phyloP scores from a whole-genome alignment of 2,888 invertebrate species.

The Bhutanitis thaidina region DNA sequence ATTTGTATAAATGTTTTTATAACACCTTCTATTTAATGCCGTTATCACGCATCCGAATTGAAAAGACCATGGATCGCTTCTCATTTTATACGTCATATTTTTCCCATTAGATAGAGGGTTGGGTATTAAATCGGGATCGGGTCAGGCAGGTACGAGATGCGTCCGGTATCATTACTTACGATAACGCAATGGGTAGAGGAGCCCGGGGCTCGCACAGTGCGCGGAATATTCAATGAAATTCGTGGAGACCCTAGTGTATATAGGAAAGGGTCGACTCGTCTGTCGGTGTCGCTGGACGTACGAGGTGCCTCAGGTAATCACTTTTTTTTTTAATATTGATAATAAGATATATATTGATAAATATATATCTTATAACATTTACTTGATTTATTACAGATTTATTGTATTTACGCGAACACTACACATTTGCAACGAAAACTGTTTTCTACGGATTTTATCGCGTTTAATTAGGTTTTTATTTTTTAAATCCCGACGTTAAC shows the following conservation, averaged over 20 bases:
- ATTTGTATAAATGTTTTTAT: too few species aligned
- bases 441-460: too few species aligned
- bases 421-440: too few species aligned
- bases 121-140: slow-evolving; percentile 1
- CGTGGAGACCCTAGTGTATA: slow-evolving; percentile 7
- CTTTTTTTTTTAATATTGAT: not conserved
- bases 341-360: not conserved
- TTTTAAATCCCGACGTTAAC: too few species aligned
- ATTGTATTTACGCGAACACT: too few species aligned
- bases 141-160: not conserved
- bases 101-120: slow-evolving; percentile 12
- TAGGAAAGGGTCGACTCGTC: not conserved
- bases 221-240: slow-evolving; percentile 7
- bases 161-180: not conserved
- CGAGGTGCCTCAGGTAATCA: not conserved
- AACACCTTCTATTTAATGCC: too few species aligned
- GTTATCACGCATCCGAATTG: too few species aligned
- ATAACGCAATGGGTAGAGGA: not conserved
- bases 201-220: slow-evolving; percentile 1
- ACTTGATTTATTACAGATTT: too few species aligned
- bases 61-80: not conserved
- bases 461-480: too few species aligned
- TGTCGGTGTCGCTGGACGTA: not conserved
- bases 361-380: too few species aligned
- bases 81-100: slow-evolving; percentile 9